Evolutionary conservation across 2,888 invertebrate genomes (phyloP).

Genomic region (Drosophila maculinotata): DNA sequence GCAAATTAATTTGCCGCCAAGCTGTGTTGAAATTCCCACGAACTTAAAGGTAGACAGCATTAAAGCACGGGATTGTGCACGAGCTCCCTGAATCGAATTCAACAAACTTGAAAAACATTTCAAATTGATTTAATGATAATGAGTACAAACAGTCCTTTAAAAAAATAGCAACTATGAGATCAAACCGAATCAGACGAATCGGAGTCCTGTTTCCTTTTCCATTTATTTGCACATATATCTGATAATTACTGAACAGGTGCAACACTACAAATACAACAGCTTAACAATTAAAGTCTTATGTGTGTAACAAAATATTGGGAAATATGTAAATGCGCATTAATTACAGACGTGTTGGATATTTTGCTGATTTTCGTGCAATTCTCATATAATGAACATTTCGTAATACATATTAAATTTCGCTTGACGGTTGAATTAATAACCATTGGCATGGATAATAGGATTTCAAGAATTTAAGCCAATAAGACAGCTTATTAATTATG

Average conservation of each 20-base stretch:
- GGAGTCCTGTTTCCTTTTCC: no score
- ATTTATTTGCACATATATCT: no score
- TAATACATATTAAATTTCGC: conserved; percentile 1
- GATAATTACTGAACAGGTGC: no score
- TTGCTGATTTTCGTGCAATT: conserved; percentile 14
- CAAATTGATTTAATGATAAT: no score
- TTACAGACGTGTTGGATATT: conserved; percentile 53
- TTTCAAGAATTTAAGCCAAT: conserved; percentile 65
- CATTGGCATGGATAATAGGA: conserved; percentile 45
- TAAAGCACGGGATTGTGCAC: not conserved
- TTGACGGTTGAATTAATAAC: conserved; percentile 36
- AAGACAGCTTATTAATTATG: conserved; percentile 45
- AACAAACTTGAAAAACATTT: no score
- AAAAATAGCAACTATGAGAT: no score
- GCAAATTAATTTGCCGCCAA: conserved; percentile 36
- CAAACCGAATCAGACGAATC: no score
- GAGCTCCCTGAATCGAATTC: no score
- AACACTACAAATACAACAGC: no score
- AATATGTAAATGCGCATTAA: conserved; percentile 51
- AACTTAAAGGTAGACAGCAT: not conserved
- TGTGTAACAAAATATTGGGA: no score
- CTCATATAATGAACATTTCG: conserved; percentile 2
- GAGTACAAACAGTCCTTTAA: no score
- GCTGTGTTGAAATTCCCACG: conserved; percentile 20
- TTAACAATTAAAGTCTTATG: no score